phyloP scores from a whole-genome alignment of 1,140 invertebrate genomes.

The Solenopsis fugax region DNA sequence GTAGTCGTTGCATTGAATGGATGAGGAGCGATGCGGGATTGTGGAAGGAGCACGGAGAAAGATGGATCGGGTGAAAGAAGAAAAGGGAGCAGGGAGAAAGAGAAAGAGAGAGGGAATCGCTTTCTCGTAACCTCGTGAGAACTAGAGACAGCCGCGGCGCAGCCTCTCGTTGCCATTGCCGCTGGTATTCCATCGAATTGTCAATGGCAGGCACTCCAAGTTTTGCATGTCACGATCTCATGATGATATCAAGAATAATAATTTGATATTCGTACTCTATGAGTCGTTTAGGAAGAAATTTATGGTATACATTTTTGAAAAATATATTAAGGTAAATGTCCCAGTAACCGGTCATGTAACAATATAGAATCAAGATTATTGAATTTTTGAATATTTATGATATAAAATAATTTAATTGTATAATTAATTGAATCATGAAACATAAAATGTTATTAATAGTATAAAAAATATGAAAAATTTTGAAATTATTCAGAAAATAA shows the following conservation, averaged over 20 bases:
- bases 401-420: too few species aligned
- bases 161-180: slow-evolving; percentile 64
- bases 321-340: background rate
- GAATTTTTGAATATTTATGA: too few species aligned
- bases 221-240: background rate
- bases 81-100: slow-evolving; percentile 6
- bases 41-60: slow-evolving; percentile 47
- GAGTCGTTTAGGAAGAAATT: background rate
- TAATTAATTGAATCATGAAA: too few species aligned
- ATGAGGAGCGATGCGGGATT: slow-evolving; percentile 46
- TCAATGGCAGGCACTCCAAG: slow-evolving; percentile 14
- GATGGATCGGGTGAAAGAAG: slow-evolving; percentile 52
- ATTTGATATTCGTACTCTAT: background rate
- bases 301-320: slow-evolving; percentile 12
- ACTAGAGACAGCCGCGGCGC: slow-evolving; percentile 75
- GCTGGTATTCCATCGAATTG: slow-evolving; percentile 61
- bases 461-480: too few species aligned
- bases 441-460: too few species aligned
- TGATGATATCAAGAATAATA: background rate
- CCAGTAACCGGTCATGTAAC: too few species aligned
- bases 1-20: slow-evolving; percentile 14
- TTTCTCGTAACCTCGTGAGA: slow-evolving; percentile 83
- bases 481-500: too few species aligned
- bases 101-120: slow-evolving; percentile 67
- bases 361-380: too few species aligned